Conservation (phyloP, 2,888 invertebrate species). For the Sminthurides aquaticus region DNA sequence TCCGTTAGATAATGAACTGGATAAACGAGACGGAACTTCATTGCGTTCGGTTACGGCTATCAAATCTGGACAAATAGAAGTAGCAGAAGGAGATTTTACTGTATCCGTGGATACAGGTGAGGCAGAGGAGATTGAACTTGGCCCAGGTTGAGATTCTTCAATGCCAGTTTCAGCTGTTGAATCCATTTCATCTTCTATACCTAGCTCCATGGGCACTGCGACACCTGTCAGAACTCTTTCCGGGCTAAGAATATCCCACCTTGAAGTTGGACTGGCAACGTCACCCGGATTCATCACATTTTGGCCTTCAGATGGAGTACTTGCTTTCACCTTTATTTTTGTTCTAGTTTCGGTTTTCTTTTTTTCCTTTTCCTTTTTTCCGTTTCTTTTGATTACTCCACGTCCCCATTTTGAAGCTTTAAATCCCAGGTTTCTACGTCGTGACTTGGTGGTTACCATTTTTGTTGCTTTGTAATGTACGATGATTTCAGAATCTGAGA, state of each 20-base stretch:
- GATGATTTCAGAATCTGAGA: slow-evolving; percentile 17
- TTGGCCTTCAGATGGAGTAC: not conserved
- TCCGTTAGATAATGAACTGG: no score
- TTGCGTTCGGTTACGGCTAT: no score
- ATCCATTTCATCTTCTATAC: no score
- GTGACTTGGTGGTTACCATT: not conserved
- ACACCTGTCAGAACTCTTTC: slow-evolving; percentile 4
- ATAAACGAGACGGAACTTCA: no score
- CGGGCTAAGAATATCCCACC: slow-evolving; percentile 8
- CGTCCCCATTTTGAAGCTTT: slow-evolving; percentile 4
- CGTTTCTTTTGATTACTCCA: slow-evolving; percentile 10
- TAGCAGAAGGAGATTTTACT: no score
- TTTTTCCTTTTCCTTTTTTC: not conserved
- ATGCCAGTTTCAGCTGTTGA: no score
- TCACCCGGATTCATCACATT: not conserved
- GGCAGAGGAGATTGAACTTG: no score
- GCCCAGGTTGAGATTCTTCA: no score
- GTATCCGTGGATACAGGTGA: no score
- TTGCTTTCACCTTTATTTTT: not conserved
- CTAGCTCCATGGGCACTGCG: not conserved
- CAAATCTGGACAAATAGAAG: no score
- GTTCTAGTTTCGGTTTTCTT: no score
- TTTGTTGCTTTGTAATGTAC: not conserved
- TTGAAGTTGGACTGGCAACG: slow-evolving; percentile 5
- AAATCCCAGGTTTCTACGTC: not conserved